Evolutionary conservation across 2,888 invertebrate species (phyloP), one percentile per base, ranked within the genome.

Genomic region (Ichneumoninae sp.): DNA sequence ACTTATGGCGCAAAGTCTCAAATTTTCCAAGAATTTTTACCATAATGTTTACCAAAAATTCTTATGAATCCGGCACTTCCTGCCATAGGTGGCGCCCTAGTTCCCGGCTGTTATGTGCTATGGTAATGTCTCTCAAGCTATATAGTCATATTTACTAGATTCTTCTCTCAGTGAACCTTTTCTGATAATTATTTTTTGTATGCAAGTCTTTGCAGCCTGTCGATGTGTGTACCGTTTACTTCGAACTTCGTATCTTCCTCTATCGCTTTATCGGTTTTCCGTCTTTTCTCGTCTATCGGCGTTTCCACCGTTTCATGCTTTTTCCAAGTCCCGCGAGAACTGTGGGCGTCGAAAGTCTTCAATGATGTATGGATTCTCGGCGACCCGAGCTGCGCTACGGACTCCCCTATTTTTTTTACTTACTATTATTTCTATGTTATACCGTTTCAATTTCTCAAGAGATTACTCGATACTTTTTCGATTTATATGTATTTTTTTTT

Each of bases 291-390:
- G 10, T 30, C 19, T 19, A 52, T 71, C 71, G 22, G 16, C 75
- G 33, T 50, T 19, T 66, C 22, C 13, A 16, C 6, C 50, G 16
- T 75, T 65, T 75, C 65, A 33, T 22, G 47, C 10, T 50, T 50
- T 50, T 47, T 36, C 71, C 19, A 40, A 54, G 52, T 16, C 36
- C 57, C 40, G 36, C 57, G 71, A 36, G 52, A 71, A 13, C 7
- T n/a, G 26, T 16, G 22, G 26, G 22, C 57, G 22, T 22, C 40
- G 36, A 7, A 16, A 57, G 52, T 6, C 50, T 22, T 54, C 54
- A 40, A 57, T 71, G 54, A 71, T 71, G 57, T 71, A 71, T 57
- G 26, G 71, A 36, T 40, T 16, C 22, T 44, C 54, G 19, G 30
- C 16, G 70, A 44, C 44, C 22, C 44, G 30, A 40, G 13, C 44